Evolutionary conservation across 2,113 vertebrate genomes (phyloP).

Genomic region (Tachuris rubrigastra): DNA sequence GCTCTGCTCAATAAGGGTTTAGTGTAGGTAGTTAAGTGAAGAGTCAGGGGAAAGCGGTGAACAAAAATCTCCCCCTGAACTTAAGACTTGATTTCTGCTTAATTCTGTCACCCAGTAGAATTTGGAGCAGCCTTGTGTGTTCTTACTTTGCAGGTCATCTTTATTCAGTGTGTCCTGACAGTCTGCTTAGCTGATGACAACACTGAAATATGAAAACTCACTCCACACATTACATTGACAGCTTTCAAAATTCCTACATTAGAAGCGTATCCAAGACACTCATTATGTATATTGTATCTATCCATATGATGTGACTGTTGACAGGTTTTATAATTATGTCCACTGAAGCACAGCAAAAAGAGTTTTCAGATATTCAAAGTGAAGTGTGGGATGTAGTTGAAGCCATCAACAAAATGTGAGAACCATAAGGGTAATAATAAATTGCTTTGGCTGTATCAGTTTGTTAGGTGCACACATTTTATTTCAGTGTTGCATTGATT

Average conservation of each 20-base stretch:
- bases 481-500: neutral
- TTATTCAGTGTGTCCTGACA: neutral
- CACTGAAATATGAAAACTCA: neutral
- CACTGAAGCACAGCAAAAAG: constrained; percentile 5
- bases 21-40: neutral
- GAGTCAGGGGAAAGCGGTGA: neutral
- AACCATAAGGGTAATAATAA: neutral
- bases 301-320: neutral
- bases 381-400: neutral
- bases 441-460: neutral
- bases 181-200: neutral
- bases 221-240: neutral
- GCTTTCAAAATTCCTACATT: neutral
- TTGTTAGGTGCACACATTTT: neutral
- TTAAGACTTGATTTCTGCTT: neutral
- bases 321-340: constrained; percentile 27
- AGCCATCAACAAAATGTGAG: neutral
- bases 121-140: neutral
- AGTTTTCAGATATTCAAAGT: neutral
- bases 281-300: neutral
- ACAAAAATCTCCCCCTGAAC: neutral
- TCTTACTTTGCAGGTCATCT: neutral
- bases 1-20: neutral
- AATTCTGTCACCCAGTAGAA: neutral
- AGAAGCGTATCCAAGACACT: neutral